Evolutionary conservation across 92 coral and sea anemone species (phyloP).

Genomic region (Porites divaricata): DNA sequence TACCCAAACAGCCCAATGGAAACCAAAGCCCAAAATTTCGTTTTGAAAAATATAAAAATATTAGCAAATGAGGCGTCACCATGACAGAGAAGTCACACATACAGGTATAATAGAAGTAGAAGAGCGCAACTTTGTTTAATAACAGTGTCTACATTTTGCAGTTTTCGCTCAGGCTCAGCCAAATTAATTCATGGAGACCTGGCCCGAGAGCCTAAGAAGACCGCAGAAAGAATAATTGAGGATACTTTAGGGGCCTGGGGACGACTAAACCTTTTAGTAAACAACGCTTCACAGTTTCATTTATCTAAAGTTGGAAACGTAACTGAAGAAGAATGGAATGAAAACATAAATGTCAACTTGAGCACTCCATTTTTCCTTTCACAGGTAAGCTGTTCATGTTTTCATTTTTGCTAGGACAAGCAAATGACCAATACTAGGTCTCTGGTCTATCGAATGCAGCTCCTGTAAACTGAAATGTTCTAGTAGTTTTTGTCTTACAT

Average conservation of each 20-base stretch:
- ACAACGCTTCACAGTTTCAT: conserved; percentile 68
- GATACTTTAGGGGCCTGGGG: conserved; percentile 63
- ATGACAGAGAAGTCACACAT: too few species aligned
- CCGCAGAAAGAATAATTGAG: conserved; percentile 56
- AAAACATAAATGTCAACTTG: conserved; percentile 55
- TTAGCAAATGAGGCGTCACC: too few species aligned
- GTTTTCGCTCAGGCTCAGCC: conserved; percentile 61
- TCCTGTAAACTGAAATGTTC: too few species aligned
- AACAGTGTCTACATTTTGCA: background rate
- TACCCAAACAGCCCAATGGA: too few species aligned
- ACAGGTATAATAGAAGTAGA: too few species aligned
- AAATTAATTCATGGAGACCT: conserved; percentile 60
- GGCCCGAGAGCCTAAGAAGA: conserved; percentile 7
- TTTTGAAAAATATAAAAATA: too few species aligned
- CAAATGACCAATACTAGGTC: too few species aligned
- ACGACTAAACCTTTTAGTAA: conserved; percentile 68
- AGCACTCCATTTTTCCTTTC: conserved; percentile 76
- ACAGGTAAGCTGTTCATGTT: conserved; percentile 51
- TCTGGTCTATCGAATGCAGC: too few species aligned
- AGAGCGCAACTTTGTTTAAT: too few species aligned
- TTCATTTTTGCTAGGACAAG: background rate
- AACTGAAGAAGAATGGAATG: conserved; percentile 57
- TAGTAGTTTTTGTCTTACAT: too few species aligned
- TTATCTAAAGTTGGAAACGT: conserved; percentile 60
- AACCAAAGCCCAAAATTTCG: too few species aligned